phyloP scores from a whole-genome alignment of 2,113 vertebrate genomes.

The Miniopterus natalensis region DNA sequence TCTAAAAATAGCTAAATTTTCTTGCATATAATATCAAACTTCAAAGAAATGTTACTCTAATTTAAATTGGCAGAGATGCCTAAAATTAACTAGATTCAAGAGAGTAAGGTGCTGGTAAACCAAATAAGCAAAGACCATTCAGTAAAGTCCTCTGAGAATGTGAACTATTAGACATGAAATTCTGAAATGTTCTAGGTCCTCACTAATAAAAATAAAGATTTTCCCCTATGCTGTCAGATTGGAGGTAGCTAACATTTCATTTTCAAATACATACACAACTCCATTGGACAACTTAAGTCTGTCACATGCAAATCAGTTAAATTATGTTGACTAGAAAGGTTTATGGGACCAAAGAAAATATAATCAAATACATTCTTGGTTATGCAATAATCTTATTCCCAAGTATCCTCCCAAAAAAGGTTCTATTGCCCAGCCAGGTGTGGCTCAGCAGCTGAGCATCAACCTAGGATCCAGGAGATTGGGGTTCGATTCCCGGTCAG shows the following conservation, averaged over 20 bases:
- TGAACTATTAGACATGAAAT: not conserved
- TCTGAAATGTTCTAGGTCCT: not conserved
- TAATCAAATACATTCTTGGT: not conserved
- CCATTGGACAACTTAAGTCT: slow-evolving; percentile 35
- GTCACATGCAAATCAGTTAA: slow-evolving; percentile 20
- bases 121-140: slow-evolving; percentile 25
- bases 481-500: no score
- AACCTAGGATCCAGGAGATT: no score
- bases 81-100: slow-evolving; percentile 36
- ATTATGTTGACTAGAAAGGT: not conserved
- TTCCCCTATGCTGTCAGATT: slow-evolving; percentile 2
- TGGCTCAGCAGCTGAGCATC: no score
- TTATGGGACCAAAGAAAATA: not conserved
- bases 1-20: slow-evolving; percentile 10
- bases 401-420: not conserved
- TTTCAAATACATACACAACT: not conserved
- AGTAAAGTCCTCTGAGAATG: not conserved
- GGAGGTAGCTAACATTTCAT: slow-evolving; percentile 30
- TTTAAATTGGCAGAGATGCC: not conserved
- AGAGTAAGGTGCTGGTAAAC: not conserved
- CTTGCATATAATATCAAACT: not conserved
- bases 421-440: no score
- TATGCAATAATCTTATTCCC: not conserved
- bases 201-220: slow-evolving; percentile 29
- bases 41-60: not conserved